Conservation (phyloP, 2,113 vertebrate species). For the Motacilla tschutschensis region DNA sequence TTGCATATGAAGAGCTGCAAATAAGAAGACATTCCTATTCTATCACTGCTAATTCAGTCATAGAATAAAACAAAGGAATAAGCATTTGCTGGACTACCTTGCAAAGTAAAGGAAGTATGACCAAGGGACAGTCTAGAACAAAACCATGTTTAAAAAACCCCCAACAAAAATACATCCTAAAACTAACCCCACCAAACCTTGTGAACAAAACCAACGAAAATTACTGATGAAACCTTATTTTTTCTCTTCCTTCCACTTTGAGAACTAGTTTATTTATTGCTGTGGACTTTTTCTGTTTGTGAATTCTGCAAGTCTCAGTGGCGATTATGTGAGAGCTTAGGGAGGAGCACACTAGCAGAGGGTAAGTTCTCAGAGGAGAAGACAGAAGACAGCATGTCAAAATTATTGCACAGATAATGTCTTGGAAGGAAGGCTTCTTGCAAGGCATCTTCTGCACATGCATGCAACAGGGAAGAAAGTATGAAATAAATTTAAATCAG, state of each 20-base stretch:
- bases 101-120: background rate
- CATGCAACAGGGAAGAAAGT: background rate
- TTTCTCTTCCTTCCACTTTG: background rate
- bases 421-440: background rate
- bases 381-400: background rate
- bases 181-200: background rate
- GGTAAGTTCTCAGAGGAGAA: background rate
- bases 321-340: background rate
- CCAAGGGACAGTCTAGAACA: background rate
- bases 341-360: background rate
- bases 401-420: background rate
- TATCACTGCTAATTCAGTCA: background rate
- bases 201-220: background rate
- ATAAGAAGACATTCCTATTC: background rate
- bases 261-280: background rate
- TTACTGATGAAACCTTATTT: fast-evolving
- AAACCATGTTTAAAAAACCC: fast-evolving
- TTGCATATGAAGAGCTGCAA: background rate
- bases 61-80: background rate
- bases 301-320: background rate
- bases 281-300: background rate
- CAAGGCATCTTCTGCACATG: background rate
- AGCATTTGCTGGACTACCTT: background rate
- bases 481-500: background rate
- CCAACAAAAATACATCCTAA: background rate